phyloP scores from a whole-genome alignment of 2,113 vertebrate species.

The Origma solitaria region DNA sequence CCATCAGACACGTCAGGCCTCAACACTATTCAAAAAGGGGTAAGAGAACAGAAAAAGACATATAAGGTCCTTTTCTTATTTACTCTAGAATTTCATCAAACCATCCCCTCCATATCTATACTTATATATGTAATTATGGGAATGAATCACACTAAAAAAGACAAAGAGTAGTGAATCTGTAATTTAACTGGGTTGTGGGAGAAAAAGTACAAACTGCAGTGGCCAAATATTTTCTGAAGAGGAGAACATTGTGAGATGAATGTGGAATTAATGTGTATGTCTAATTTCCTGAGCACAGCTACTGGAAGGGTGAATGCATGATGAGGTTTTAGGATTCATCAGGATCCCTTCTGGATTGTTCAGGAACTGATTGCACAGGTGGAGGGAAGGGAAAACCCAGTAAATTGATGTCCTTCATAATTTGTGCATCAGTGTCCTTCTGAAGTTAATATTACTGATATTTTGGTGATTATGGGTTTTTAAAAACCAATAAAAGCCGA shows the following conservation, averaged over 20 bases:
- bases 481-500: neutral
- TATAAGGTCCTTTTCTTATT: neutral
- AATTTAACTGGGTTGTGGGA: constrained; percentile 1
- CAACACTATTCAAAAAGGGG: neutral
- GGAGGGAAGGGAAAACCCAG: neutral
- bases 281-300: neutral
- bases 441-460: neutral
- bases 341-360: neutral
- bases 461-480: neutral
- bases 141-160: neutral
- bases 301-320: neutral
- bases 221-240: neutral
- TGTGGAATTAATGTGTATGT: neutral
- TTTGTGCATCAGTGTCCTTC: neutral
- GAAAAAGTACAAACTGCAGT: neutral
- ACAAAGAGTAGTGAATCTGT: neutral
- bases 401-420: neutral
- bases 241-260: neutral
- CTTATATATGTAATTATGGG: neutral
- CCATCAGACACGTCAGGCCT: neutral
- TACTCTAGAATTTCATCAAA: neutral
- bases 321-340: neutral
- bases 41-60: neutral
- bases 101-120: neutral
- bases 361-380: neutral